Percentiles rank a stretch among this genome's conserved stretches.
Conservation (phyloP, 2,797 vertebrate genomes). For the Epinephelus coioides region DNA sequence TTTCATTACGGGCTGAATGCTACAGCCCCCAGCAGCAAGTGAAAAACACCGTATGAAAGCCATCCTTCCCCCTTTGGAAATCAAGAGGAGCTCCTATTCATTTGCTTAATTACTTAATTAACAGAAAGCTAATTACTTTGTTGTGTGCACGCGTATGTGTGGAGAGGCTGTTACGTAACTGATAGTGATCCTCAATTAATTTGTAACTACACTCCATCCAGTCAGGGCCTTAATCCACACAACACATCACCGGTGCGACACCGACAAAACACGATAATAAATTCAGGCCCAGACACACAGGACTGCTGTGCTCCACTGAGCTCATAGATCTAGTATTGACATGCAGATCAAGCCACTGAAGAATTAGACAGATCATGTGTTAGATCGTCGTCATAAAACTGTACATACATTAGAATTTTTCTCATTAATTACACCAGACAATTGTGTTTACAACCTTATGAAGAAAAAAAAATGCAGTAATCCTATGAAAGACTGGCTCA, state of each 20-base stretch:
- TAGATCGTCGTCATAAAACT: slow-evolving; percentile 41
- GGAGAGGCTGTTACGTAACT: slow-evolving; percentile 81
- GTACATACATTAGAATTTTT: slow-evolving; percentile 24
- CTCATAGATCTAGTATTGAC: slow-evolving; percentile 56
- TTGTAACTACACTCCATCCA: slow-evolving; percentile 79
- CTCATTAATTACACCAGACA: slow-evolving; percentile 45
- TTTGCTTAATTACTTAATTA: slow-evolving; percentile 89
- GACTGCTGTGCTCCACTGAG: slow-evolving; percentile 51
- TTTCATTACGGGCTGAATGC: slow-evolving; percentile 61
- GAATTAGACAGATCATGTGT: slow-evolving; percentile 51
- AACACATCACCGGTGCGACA: slow-evolving; percentile 66
- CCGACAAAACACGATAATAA: slow-evolving; percentile 66
- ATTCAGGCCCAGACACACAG: slow-evolving; percentile 59
- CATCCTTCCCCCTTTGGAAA: slow-evolving; percentile 73
- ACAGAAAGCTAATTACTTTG: slow-evolving; percentile 87
- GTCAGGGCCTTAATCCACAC: slow-evolving; percentile 71
- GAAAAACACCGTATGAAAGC: slow-evolving; percentile 66
- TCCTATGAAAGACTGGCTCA: slow-evolving; percentile 40
- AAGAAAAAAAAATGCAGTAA: slow-evolving; percentile 36
- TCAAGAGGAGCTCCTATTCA: slow-evolving; percentile 82
- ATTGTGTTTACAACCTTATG: slow-evolving; percentile 48
- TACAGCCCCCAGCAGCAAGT: slow-evolving; percentile 55
- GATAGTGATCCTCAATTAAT: slow-evolving; percentile 86
- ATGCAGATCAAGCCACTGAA: slow-evolving; percentile 58
- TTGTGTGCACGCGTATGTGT: slow-evolving; percentile 75